Base-by-base conservation (phyloP, 2,888 invertebrate genomes). In the Hirtodrosophila duncani region DNA sequence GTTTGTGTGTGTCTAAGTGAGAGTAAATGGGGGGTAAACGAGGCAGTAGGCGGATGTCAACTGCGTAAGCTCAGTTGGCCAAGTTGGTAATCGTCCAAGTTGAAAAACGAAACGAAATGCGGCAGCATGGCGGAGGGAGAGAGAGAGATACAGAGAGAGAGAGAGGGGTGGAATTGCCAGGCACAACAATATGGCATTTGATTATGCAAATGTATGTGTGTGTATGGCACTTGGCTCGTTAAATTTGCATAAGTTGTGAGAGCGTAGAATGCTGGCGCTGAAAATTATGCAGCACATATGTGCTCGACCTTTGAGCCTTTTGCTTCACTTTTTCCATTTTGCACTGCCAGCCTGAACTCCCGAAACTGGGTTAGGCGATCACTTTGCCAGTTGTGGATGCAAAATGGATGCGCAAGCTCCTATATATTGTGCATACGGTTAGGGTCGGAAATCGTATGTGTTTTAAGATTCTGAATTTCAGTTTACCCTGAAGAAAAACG, bases 141-240 rank as follows among this genome's bases (percentile, higher is more conserved):
- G 33, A 17, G 38, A 23, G 26, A 26, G 45, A 30, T n/a, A n/a
- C n/a, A n/a, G n/a, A n/a, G n/a, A n/a, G 5, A 5, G 37, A 20
- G 5, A 20, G 20, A 20, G 20, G 20, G 5, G 20, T 5, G n/a
- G 9, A 13, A 46, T 30, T 30, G 61, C 20, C n/a, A n/a, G 24
- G 27, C 51, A 39, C 59, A 65, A 62, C 72, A 77, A 69, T 80
- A 74, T 80, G 74, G 50, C 74, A 80, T 80, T 78, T 80, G 81
- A 80, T 80, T 72, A 72, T 80, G 78, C 70, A 80, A 77, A 77
- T 75, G 49, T 46, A 24, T 41, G 23, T 14, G 41, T 10, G 27
- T 6, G 24, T 20, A 38, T 49, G 59, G 52, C 66, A 68, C 81
- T 80, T 74, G 80, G 58, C 71, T 75, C 75, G 63, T 75, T 67